Evolutionary conservation across 2,113 vertebrate genomes (phyloP).

Genomic region (Oreochromis niloticus): DNA sequence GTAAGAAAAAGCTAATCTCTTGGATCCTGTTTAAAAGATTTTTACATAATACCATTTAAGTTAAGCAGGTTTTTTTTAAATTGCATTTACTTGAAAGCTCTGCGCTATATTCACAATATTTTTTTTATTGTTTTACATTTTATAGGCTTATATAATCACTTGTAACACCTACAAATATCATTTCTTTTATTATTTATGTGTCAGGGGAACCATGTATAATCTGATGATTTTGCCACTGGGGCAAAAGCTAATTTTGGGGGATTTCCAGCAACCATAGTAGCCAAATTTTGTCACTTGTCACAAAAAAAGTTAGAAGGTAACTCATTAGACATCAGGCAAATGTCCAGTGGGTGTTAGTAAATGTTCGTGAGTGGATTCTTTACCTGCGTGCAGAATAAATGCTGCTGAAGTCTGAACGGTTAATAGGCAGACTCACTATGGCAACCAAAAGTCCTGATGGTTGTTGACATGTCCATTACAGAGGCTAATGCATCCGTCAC

Average conservation of each 20-base stretch:
- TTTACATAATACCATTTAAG: neutral
- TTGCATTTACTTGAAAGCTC: neutral
- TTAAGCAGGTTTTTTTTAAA: neutral
- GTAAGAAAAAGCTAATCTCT: neutral
- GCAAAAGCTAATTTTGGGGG: neutral
- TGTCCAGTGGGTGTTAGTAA: neutral
- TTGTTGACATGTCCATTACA: neutral
- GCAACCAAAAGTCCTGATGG: neutral
- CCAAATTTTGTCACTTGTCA: neutral
- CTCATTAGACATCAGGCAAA: neutral
- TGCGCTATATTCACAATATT: neutral
- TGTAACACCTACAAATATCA: neutral
- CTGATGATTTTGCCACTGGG: accelerated
- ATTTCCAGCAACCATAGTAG: neutral
- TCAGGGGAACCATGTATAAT: neutral
- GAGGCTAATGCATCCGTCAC: neutral
- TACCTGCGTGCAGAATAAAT: neutral
- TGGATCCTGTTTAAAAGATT: neutral
- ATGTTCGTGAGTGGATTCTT: neutral
- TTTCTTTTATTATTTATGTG: neutral
- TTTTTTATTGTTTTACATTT: neutral
- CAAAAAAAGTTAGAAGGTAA: neutral
- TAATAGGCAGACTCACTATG: neutral
- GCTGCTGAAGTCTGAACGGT: neutral
- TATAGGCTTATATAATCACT: neutral